phyloP scores from a whole-genome alignment of 2,888 invertebrate genomes.

The Artemia sinica region DNA sequence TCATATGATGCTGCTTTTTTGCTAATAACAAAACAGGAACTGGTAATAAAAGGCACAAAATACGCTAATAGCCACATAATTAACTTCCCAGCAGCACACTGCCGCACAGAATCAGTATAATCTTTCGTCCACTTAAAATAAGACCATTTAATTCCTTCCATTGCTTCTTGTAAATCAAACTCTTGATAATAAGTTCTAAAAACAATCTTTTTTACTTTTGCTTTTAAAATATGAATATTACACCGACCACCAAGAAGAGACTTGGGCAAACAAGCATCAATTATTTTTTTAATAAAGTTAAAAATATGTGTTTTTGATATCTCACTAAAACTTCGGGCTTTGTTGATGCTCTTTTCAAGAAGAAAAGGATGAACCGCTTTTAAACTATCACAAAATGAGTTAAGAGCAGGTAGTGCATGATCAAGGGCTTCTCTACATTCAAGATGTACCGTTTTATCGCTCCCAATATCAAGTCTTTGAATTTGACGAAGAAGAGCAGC shows the following conservation, averaged over 20 bases:
- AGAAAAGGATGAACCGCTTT: too few species aligned
- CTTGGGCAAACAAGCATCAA: not conserved
- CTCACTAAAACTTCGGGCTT: too few species aligned
- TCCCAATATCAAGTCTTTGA: too few species aligned
- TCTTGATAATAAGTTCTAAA: not conserved
- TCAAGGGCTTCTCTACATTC: too few species aligned
- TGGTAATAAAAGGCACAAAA: not conserved
- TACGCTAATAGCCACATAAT: constrained; percentile 3
- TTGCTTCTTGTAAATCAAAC: constrained; percentile 2
- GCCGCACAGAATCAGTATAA: not conserved
- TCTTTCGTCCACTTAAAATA: not conserved
- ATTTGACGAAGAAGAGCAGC: too few species aligned
- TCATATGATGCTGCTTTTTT: not conserved
- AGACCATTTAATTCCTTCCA: constrained; percentile 7
- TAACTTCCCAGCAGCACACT: not conserved
- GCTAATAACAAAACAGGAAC: not conserved
- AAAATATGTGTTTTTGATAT: not conserved
- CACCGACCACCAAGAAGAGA: not conserved
- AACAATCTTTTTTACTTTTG: constrained; percentile 2
- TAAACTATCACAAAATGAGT: too few species aligned
- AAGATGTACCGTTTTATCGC: too few species aligned
- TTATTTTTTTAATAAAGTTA: not conserved
- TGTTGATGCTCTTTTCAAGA: too few species aligned
- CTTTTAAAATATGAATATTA: not conserved
- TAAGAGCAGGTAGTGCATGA: too few species aligned